Evolutionary conservation across 37 sponge, comb jelly and placozoan genomes (phyloP).

Genomic region (Diacarnus erythraeanus): DNA sequence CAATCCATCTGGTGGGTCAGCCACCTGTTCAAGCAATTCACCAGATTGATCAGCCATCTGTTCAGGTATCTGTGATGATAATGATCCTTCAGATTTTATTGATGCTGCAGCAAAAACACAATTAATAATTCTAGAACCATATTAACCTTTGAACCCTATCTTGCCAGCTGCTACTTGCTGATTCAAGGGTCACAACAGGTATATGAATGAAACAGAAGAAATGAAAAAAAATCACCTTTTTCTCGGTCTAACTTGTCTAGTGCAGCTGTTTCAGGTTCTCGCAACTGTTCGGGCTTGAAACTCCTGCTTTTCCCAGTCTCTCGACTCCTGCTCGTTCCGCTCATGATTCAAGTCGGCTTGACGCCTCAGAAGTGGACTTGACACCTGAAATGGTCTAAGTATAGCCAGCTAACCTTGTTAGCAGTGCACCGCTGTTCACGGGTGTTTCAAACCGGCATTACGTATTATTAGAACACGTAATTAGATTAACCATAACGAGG

Average conservation of each 20-base stretch:
- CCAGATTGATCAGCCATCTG: background rate
- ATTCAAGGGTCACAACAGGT: too few relatives aligned
- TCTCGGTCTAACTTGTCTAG: background rate
- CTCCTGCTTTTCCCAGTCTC: slow-evolving; percentile 3
- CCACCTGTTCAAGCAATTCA: background rate
- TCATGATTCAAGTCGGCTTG: slow-evolving; percentile 1
- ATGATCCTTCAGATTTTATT: background rate
- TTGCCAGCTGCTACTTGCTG: background rate
- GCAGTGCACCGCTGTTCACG: too few relatives aligned
- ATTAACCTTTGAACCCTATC: background rate
- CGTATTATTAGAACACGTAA: too few relatives aligned
- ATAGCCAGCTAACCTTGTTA: too few relatives aligned
- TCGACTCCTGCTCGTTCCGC: background rate
- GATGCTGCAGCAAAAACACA: background rate
- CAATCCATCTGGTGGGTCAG: background rate
- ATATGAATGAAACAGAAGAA: too few relatives aligned
- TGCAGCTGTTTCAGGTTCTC: background rate
- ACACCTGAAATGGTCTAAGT: too few relatives aligned
- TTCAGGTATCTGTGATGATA: background rate
- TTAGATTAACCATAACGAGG: too few relatives aligned
- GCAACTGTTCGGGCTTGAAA: background rate
- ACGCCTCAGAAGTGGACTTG: too few relatives aligned
- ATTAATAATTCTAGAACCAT: background rate
- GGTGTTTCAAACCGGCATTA: too few relatives aligned
- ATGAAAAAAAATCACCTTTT: background rate